These are phyloP conservation scores for Hypotaenidia philippensis DNA, from an alignment of 2,797 vertebrate genomes.

Conservation along the genomic window DNA sequence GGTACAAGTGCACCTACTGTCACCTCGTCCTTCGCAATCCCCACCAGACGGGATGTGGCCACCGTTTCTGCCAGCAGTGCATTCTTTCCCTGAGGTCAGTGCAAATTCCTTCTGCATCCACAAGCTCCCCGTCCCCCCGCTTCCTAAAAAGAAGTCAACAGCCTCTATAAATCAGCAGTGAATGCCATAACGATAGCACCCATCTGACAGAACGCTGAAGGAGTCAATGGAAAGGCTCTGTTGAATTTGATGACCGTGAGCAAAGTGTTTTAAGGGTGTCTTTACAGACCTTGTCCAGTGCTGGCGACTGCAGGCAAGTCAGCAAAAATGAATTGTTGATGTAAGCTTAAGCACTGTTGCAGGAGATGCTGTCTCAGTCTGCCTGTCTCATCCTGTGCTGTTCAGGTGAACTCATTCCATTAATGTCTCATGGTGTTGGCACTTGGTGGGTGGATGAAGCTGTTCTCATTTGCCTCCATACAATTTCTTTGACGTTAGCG, in stretches of 20 bases:
- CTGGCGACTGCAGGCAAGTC: neutral
- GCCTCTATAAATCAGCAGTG: neutral
- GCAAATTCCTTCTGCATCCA: neutral
- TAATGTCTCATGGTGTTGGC: neutral
- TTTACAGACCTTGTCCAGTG: neutral
- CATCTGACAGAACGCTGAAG: accelerated
- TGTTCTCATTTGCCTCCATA: neutral
- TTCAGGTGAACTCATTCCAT: neutral
- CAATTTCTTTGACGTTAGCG: neutral
- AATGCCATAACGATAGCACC: neutral
- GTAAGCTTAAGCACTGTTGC: neutral
- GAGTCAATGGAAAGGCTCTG: neutral
- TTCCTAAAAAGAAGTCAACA: neutral
- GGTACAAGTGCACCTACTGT: slow-evolving; percentile 89
- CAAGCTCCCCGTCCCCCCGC: neutral
- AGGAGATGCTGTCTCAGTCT: neutral
- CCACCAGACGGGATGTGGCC: slow-evolving; percentile 93
- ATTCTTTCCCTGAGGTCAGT: slow-evolving; percentile 86
- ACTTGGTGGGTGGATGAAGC: neutral
- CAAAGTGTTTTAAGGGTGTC: neutral
- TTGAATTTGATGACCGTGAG: accelerated
- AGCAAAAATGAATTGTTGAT: neutral
- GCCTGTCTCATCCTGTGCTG: neutral
- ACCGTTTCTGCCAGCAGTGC: slow-evolving; percentile 92
- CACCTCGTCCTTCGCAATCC: slow-evolving; percentile 88